Conservation (phyloP, 2,113 vertebrate genomes). For the Peromyscus polionotus region DNA sequence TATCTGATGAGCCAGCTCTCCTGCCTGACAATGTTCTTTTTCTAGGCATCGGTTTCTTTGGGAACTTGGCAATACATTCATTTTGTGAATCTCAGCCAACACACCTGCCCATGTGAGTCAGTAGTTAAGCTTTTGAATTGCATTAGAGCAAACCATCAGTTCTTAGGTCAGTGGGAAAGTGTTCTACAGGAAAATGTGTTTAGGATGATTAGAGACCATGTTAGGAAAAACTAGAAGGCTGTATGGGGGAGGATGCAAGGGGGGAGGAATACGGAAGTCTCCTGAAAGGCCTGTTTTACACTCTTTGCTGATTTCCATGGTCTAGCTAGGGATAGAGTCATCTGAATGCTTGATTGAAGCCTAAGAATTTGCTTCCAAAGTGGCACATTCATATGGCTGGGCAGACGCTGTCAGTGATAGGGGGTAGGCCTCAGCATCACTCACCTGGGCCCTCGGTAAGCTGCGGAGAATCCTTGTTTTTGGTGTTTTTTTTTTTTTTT, state of each 20-base stretch:
- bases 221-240: not conserved
- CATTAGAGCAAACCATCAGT: constrained; percentile 34
- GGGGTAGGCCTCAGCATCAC: not conserved
- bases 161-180: not conserved
- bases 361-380: not conserved
- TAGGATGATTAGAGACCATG: not conserved
- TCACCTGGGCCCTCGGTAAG: not conserved
- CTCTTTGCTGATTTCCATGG: constrained; percentile 29
- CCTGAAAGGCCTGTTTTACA: not conserved
- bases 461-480: not conserved
- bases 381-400: not conserved
- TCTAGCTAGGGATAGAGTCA: not conserved
- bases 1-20: not conserved
- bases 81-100: not conserved
- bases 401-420: not conserved
- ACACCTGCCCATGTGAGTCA: not conserved
- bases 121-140: not conserved
- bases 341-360: not conserved
- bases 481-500: too few relatives aligned
- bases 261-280: not conserved
- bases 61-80: not conserved
- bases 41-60: constrained; percentile 12
- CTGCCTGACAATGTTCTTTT: not conserved
- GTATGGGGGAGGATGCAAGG: not conserved
- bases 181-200: constrained; percentile 26